Conservation (phyloP, 2,113 vertebrate species). For the Cynoglossus semilaevis region DNA sequence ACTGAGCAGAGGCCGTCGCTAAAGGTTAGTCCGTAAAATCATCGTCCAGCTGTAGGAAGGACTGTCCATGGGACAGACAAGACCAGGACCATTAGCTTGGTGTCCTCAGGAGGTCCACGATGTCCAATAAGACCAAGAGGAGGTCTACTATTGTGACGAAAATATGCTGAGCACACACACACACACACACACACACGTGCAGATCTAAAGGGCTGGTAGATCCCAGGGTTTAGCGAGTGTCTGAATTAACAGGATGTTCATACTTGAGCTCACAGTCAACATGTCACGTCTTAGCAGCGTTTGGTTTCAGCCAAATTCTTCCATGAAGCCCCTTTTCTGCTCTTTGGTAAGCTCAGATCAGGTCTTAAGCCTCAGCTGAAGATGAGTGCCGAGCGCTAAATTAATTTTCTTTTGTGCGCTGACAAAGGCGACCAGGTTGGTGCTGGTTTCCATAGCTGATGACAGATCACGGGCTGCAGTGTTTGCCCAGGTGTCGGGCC, state of each 20-base stretch:
- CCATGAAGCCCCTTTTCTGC: slow-evolving; percentile 67
- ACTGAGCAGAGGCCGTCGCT: too few species aligned
- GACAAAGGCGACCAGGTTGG: slow-evolving; percentile 78
- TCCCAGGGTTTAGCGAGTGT: slow-evolving; percentile 72
- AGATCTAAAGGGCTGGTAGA: slow-evolving; percentile 64
- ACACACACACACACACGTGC: slow-evolving; percentile 48
- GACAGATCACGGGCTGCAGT: slow-evolving; percentile 83
- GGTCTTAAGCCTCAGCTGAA: slow-evolving; percentile 71
- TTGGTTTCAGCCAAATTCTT: slow-evolving; percentile 73
- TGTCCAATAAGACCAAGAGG: slow-evolving; percentile 3
- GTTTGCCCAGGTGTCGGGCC: slow-evolving; percentile 84
- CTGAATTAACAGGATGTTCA: slow-evolving; percentile 77
- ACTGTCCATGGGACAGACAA: too few species aligned
- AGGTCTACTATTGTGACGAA: slow-evolving; percentile 59
- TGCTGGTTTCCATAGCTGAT: slow-evolving; percentile 79
- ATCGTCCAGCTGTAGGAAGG: too few species aligned
- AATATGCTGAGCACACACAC: slow-evolving; percentile 41
- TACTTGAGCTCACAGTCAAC: slow-evolving; percentile 73
- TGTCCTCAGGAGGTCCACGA: too few species aligned
- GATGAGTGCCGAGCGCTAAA: slow-evolving; percentile 79
- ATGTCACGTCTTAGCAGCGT: slow-evolving; percentile 74
- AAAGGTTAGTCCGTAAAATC: too few species aligned
- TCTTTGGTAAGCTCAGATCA: slow-evolving; percentile 74
- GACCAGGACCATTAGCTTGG: too few species aligned
- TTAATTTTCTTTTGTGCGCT: slow-evolving; percentile 81